Base-by-base conservation (phyloP, 2,797 vertebrate species). In the Helostoma temminkii region DNA sequence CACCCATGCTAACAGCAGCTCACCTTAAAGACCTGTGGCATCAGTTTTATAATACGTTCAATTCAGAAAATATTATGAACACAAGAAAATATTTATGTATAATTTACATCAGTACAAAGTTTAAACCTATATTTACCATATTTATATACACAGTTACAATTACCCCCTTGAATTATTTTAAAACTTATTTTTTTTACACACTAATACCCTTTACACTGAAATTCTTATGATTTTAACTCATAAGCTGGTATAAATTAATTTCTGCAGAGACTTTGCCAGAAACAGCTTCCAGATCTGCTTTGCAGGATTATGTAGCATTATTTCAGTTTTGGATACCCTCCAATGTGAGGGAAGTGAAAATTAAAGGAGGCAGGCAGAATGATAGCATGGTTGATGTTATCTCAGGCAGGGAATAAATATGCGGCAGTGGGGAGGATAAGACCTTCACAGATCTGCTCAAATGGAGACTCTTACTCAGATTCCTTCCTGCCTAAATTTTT, bases 1-100 rank as follows among this genome's bases (percentile, higher is more conserved):
- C 76, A 84, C 66, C 85, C 86, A 79, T 87, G 74, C 77, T 74
- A 82, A 76, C 65, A 53, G 63, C 73, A 49, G 49, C 36, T 48
- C 54, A 83, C 82, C 84, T 85, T 26, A 3, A 75, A 80, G 85
- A 83, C 77, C 42, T 63, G 62, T 42, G 58, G 74, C 67, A 14
- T 60, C 64, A 24, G 16, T 53, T 78, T 71, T 54, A 71, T 78
- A 58, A 53, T 71, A 78, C 57, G 61, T 71, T 82, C 45, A 69
- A 58, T 42, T 55, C 18, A 9, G 42, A 42, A 41, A 36, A 71
- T 34, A 68, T 78, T 21, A 15, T 3, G 14, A 53, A 62, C 30
- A 34, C 48, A 55, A 57, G 8, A 26, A 49, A 68, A 58, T 1
- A 46, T 24, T 21, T 5, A 24, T 28, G 14, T 59, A n/a, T n/a